Conservation (phyloP, 2,797 vertebrate genomes). For the Euphonia xanthogaster region DNA sequence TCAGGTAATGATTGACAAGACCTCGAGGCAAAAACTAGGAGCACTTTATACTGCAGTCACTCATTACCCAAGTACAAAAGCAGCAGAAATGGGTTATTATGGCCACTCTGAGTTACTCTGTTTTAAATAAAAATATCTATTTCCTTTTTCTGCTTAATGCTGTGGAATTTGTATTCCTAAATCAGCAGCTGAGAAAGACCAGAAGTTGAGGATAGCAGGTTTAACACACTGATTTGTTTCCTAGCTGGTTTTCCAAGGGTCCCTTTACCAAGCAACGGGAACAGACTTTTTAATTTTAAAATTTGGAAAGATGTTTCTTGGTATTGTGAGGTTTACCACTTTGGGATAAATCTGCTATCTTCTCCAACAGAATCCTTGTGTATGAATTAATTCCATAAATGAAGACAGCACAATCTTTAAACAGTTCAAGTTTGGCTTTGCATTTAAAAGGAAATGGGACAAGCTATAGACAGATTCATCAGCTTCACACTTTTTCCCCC, state of each 20-base stretch:
- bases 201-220: neutral
- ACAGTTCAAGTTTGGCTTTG: neutral
- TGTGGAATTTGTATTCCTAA: neutral
- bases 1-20: conserved; percentile 68
- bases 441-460: neutral
- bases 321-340: neutral
- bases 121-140: conserved; percentile 31
- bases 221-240: neutral
- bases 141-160: neutral
- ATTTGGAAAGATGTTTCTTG: neutral
- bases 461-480: neutral
- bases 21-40: conserved; percentile 51
- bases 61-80: conserved; percentile 43
- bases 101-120: neutral
- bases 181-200: neutral
- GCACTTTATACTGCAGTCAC: conserved; percentile 1
- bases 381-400: neutral
- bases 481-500: neutral
- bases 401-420: neutral
- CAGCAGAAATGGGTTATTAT: conserved; percentile 30
- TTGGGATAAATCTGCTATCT: neutral
- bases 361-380: neutral
- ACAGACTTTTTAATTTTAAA: neutral
- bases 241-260: neutral
- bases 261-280: neutral